These are phyloP conservation scores for Micrastur ruficollis DNA, from an alignment of 2,797 vertebrate species.

Conservation along the genomic window DNA sequence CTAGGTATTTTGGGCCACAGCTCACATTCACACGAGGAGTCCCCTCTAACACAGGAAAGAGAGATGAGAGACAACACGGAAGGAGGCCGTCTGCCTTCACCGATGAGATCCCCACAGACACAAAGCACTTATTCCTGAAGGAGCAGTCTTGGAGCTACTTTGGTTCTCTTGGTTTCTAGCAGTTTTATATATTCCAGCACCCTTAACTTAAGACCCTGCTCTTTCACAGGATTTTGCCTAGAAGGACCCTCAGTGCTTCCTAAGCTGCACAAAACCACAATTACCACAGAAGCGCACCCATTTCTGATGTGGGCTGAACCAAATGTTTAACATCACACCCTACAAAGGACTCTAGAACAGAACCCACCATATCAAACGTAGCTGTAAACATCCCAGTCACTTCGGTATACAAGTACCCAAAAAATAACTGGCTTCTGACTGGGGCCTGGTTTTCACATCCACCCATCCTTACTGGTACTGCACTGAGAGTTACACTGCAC, in stretches of 20 bases:
- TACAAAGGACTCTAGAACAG: not conserved
- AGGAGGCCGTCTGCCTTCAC: not conserved
- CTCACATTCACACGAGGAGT: not conserved
- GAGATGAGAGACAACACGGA: fast-evolving
- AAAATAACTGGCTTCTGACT: not conserved
- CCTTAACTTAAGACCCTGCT: not conserved
- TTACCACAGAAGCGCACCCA: fast-evolving
- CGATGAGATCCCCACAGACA: not conserved
- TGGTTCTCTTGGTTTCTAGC: not conserved
- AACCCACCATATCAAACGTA: not conserved
- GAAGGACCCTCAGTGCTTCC: not conserved
- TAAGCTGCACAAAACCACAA: not conserved
- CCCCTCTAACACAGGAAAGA: not conserved
- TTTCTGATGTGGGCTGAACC: not conserved
- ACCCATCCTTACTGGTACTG: not conserved
- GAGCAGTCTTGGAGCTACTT: not conserved
- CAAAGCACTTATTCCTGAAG: not conserved
- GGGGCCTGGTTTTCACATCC: not conserved
- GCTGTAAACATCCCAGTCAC: not conserved
- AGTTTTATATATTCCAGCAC: not conserved
- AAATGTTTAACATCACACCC: not conserved
- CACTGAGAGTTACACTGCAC: not conserved
- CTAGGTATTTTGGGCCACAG: not conserved
- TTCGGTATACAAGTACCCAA: not conserved
- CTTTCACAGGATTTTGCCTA: not conserved